Conservation (phyloP, 92 coral and sea anemone species). For the Meandrina meandrites region DNA sequence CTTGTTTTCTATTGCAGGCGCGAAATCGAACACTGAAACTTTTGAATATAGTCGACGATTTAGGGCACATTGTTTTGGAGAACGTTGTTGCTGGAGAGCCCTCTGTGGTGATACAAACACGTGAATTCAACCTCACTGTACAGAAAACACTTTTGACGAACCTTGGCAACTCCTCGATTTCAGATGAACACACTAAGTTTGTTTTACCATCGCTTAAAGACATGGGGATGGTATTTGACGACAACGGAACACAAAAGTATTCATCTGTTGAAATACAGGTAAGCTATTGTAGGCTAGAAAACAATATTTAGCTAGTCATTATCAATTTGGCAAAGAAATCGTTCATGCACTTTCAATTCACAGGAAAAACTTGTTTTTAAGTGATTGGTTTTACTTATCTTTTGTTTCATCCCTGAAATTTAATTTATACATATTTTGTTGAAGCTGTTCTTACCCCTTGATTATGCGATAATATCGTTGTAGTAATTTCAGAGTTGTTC, state of each 20-base stretch:
- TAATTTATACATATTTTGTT: no score
- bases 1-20: constrained; percentile 37
- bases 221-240: constrained; percentile 44
- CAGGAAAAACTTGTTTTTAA: no score
- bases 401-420: no score
- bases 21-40: constrained; percentile 50
- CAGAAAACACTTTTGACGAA: constrained; percentile 30
- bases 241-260: constrained; percentile 32
- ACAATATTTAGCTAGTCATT: not conserved
- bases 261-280: constrained; percentile 13
- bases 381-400: no score
- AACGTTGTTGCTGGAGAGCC: constrained; percentile 65
- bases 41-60: not conserved
- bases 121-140: constrained; percentile 49
- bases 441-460: no score
- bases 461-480: no score
- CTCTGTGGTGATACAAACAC: constrained; percentile 11
- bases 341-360: no score
- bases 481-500: no score
- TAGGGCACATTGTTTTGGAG: constrained; percentile 30
- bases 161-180: constrained; percentile 37
- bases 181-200: constrained; percentile 51
- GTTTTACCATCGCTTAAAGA: constrained; percentile 44
- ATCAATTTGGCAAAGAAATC: not conserved
- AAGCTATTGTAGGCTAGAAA: not conserved